Percentiles rank a stretch among this genome's conserved stretches.
These are phyloP conservation scores for Acropora tenuis DNA, from an alignment of 64 coral and sea anemone species.

Conservation along the genomic window DNA sequence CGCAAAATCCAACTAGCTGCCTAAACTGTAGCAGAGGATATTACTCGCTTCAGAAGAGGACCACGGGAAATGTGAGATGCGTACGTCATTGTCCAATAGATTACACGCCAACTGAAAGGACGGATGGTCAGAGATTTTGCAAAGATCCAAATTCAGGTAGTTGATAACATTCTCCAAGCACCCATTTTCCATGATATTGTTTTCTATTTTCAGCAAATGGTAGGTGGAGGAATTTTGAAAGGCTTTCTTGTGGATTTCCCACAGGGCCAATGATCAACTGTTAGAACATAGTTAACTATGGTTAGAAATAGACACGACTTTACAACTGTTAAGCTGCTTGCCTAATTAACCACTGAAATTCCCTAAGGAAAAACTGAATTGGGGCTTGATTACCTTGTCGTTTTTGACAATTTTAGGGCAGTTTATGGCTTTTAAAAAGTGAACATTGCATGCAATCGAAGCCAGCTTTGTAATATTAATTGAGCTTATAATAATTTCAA, in stretches of 20 bases:
- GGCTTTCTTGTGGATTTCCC: no score
- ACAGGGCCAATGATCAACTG: background rate
- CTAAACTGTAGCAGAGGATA: slow-evolving; percentile 9
- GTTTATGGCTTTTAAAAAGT: background rate
- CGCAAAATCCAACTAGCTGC: slow-evolving; percentile 26
- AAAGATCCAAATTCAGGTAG: slow-evolving; percentile 44
- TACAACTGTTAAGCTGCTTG: no score
- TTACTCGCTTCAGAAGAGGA: slow-evolving; percentile 28
- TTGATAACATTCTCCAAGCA: background rate
- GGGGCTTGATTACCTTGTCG: no score
- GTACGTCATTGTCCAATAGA: slow-evolving; percentile 21
- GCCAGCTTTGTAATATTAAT: background rate
- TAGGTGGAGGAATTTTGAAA: no score
- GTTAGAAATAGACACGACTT: no score
- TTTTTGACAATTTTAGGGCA: no score
- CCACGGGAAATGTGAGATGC: slow-evolving; percentile 38
- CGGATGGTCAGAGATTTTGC: slow-evolving; percentile 13
- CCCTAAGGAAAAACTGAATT: no score
- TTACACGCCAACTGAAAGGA: background rate
- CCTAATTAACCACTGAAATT: no score
- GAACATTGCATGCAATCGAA: background rate
- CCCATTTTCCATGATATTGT: background rate
- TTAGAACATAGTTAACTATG: no score
- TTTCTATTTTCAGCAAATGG: no score
- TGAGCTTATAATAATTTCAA: background rate